Evolutionary conservation across 2,797 vertebrate genomes (phyloP).

Genomic region (Tachyglossus aculeatus): DNA sequence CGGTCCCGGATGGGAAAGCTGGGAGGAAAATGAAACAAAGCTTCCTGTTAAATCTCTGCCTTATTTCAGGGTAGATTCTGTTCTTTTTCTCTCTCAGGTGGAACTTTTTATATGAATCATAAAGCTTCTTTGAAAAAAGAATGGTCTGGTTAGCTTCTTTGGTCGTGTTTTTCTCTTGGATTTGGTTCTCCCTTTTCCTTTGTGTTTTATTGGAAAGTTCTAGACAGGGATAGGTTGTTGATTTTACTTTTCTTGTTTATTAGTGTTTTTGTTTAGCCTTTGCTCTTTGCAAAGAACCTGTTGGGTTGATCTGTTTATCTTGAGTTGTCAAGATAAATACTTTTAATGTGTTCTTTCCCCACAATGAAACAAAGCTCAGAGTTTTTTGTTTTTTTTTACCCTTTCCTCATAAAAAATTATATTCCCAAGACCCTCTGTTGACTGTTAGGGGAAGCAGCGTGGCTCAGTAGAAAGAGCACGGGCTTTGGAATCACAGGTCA

Average conservation of each 20-base stretch:
- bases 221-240: background rate
- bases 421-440: constrained; percentile 3
- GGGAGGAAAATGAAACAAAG: background rate
- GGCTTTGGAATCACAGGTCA: too few relatives aligned
- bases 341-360: constrained; percentile 12
- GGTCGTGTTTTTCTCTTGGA: constrained; percentile 25
- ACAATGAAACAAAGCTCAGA: background rate
- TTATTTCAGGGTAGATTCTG: background rate
- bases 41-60: background rate
- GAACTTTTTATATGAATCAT: constrained; percentile 12
- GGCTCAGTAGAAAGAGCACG: background rate
- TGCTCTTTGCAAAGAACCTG: background rate
- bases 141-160: constrained; percentile 14
- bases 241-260: constrained; percentile 6
- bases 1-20: too few relatives aligned
- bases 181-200: constrained; percentile 15
- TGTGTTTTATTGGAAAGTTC: constrained; percentile 13
- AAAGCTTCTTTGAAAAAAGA: constrained; percentile 30
- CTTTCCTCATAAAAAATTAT: constrained; percentile 19
- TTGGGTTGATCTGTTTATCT: constrained; percentile 12
- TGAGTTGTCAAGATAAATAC: constrained; percentile 24
- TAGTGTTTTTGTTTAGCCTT: background rate
- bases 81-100: constrained; percentile 4
- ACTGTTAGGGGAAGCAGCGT: background rate
- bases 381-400: constrained; percentile 9